Percentiles rank a stretch among this genome's conserved stretches.
These are phyloP conservation scores for Taeniopygia guttata DNA, from an alignment of 2,797 vertebrate species.

Conservation along the genomic window DNA sequence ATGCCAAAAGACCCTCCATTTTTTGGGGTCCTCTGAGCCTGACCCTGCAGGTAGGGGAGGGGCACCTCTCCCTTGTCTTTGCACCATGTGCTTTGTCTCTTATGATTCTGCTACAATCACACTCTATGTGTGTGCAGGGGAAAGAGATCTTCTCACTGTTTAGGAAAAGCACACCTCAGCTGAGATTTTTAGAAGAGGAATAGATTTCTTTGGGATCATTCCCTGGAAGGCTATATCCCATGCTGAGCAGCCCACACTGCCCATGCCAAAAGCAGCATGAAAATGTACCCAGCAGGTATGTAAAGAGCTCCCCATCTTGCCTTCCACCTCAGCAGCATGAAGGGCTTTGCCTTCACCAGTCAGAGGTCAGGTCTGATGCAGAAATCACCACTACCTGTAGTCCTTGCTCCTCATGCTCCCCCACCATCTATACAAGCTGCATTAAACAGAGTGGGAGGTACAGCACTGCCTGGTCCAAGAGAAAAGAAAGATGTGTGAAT, in stretches of 20 bases:
- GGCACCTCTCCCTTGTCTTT: background rate
- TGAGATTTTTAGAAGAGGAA: background rate
- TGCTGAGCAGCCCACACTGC: background rate
- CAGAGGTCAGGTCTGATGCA: background rate
- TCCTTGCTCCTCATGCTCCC: background rate
- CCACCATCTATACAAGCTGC: background rate
- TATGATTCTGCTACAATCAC: background rate
- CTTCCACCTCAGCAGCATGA: background rate
- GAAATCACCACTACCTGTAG: background rate
- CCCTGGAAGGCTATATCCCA: background rate
- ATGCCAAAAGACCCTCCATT: background rate
- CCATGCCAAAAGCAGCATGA: background rate
- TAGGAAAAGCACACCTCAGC: background rate
- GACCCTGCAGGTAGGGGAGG: background rate
- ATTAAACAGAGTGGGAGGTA: background rate
- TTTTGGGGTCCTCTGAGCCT: background rate
- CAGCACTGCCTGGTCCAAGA: background rate
- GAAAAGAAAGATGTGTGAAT: background rate
- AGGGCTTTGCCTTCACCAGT: background rate
- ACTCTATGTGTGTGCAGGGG: background rate
- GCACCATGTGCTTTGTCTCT: background rate
- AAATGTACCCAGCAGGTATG: background rate
- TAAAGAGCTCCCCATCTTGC: background rate
- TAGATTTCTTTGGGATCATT: background rate
- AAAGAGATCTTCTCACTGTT: background rate